A percentile compares a stretch with the other conserved stretches of the same genome.
Conservation (phyloP, 2,888 invertebrate genomes). For the Anorthoa munda region DNA sequence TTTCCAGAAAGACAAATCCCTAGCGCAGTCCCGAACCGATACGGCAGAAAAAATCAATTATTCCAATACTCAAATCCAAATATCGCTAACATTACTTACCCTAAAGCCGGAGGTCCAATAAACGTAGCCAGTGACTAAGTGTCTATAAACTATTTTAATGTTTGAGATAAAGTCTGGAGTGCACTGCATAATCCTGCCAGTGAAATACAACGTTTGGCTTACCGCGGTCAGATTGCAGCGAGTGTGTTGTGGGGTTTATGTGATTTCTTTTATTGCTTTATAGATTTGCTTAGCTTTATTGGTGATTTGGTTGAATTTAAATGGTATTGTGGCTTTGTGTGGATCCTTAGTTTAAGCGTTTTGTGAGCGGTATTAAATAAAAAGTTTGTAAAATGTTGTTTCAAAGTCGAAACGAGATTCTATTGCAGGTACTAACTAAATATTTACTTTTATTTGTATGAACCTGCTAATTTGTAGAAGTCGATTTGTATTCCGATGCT, state of each 20-base stretch:
- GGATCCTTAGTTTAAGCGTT: slow-evolving; percentile 26
- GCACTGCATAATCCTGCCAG: slow-evolving; percentile 63
- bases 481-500: too few relatives aligned
- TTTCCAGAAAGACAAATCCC: slow-evolving; percentile 22
- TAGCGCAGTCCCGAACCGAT: slow-evolving; percentile 4
- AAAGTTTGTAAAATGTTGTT: background rate
- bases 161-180: slow-evolving; percentile 74
- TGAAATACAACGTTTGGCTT: slow-evolving; percentile 72
- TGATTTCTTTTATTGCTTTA: slow-evolving; percentile 69
- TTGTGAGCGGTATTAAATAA: background rate
- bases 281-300: slow-evolving; percentile 59
- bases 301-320: slow-evolving; percentile 52
- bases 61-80: slow-evolving; percentile 56
- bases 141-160: slow-evolving; percentile 81
- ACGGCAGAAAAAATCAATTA: slow-evolving; percentile 56
- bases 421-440: background rate
- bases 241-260: slow-evolving; percentile 68
- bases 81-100: slow-evolving; percentile 53
- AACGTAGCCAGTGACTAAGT: slow-evolving; percentile 64
- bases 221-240: slow-evolving; percentile 62
- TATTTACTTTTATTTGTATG: background rate
- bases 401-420: background rate
- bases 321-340: slow-evolving; percentile 32
- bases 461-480: background rate
- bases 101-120: slow-evolving; percentile 57